Evolutionary conservation across 1,140 invertebrate genomes (phyloP).

Genomic region (Pseudomyrmex dendroicus): DNA sequence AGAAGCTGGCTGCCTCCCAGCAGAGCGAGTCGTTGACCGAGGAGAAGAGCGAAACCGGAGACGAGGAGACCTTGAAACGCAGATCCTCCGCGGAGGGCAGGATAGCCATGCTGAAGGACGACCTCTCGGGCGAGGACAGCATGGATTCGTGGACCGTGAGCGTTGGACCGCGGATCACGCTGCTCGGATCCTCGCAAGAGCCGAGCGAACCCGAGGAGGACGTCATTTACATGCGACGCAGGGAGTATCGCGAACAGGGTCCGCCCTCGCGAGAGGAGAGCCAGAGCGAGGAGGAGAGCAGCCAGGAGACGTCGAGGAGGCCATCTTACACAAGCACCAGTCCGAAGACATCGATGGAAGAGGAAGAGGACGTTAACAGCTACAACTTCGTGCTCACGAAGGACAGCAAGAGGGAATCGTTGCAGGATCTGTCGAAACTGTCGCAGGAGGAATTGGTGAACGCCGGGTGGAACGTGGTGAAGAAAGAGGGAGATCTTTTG

Average conservation of each 20-base stretch:
- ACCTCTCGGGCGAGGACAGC: slow-evolving; percentile 76
- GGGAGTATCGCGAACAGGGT: slow-evolving; percentile 70
- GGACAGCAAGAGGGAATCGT: slow-evolving; percentile 77
- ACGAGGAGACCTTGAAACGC: slow-evolving; percentile 73
- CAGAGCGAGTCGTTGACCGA: slow-evolving; percentile 32
- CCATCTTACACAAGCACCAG: slow-evolving; percentile 71
- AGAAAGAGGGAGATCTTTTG: slow-evolving; percentile 65
- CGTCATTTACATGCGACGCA: slow-evolving; percentile 61
- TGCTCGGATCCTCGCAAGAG: slow-evolving; percentile 80
- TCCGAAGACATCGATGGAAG: slow-evolving; percentile 75
- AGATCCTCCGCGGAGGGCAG: slow-evolving; percentile 83
- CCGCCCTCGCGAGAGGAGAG: slow-evolving; percentile 71
- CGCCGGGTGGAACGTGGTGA: slow-evolving; percentile 64
- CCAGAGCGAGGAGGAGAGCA: slow-evolving; percentile 74
- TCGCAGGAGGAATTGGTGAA: slow-evolving; percentile 69
- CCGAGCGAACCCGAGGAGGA: slow-evolving; percentile 81
- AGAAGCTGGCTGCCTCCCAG: slow-evolving; percentile 69
- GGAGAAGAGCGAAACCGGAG: slow-evolving; percentile 68
- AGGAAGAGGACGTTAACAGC: slow-evolving; percentile 72
- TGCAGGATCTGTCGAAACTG: slow-evolving; percentile 80
- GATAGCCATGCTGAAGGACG: slow-evolving; percentile 81
- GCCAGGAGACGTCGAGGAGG: slow-evolving; percentile 59
- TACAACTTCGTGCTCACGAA: slow-evolving; percentile 77
- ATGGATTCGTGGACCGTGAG: slow-evolving; percentile 83
- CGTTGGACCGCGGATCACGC: slow-evolving; percentile 73